Evolutionary conservation across 2,888 invertebrate genomes (phyloP).

Genomic region (Thymelicus acteon): DNA sequence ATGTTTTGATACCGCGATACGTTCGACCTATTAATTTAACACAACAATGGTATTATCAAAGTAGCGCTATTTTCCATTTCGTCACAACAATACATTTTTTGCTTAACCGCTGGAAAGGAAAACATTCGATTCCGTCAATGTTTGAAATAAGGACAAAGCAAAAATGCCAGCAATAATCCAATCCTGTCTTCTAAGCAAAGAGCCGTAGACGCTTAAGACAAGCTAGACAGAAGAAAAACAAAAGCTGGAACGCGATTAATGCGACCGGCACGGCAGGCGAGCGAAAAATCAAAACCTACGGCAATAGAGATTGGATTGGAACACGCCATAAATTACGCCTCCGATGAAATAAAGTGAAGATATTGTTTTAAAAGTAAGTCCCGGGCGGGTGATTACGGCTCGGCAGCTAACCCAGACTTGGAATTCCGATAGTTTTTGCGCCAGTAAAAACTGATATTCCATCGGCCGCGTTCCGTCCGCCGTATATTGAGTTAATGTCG

Average conservation of each 20-base stretch:
- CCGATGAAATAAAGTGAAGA: conserved; percentile 75
- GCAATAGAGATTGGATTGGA: conserved; percentile 64
- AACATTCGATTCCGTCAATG: conserved; percentile 37
- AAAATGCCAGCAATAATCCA: conserved; percentile 55
- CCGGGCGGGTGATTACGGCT: conserved; percentile 73
- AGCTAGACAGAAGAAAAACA: conserved; percentile 80
- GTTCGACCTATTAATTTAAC: conserved; percentile 70
- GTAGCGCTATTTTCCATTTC: conserved; percentile 65
- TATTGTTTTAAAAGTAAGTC: conserved; percentile 81
- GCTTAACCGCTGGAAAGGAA: conserved; percentile 54
- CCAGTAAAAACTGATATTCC: conserved; percentile 82
- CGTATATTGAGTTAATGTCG: conserved; percentile 82
- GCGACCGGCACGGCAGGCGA: conserved; percentile 57
- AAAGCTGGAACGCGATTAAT: conserved; percentile 72
- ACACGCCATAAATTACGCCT: conserved; percentile 77
- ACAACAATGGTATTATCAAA: conserved; percentile 66
- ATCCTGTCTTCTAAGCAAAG: conserved; percentile 76
- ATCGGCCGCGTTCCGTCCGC: conserved; percentile 74
- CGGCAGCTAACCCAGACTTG: conserved; percentile 72
- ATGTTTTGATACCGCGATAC: conserved; percentile 74
- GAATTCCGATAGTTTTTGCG: conserved; percentile 84
- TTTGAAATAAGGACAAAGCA: conserved; percentile 16
- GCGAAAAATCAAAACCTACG: conserved; percentile 70
- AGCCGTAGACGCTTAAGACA: conserved; percentile 67
- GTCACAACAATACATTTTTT: conserved; percentile 75